Conservation (phyloP, 2,888 invertebrate species). For the Orthosia gothica region DNA sequence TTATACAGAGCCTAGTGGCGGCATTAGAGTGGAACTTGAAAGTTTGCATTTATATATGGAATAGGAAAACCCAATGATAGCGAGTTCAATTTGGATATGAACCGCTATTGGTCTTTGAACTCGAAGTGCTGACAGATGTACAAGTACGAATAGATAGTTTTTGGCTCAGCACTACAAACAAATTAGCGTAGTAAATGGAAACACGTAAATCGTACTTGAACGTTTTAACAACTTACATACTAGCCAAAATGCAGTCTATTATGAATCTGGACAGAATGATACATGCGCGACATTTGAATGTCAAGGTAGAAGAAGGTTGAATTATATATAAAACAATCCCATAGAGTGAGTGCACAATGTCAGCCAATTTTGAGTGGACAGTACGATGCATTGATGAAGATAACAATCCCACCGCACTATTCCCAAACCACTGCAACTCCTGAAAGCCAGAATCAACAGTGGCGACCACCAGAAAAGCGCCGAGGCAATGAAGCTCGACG, state of each 20-base stretch:
- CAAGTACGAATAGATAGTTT: background rate
- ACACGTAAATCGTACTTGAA: slow-evolving; percentile 15
- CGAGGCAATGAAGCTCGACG: no score
- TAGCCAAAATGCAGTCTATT: slow-evolving; percentile 16
- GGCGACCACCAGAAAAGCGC: no score
- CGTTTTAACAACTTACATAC: slow-evolving; percentile 37
- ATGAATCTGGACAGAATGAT: slow-evolving; percentile 11
- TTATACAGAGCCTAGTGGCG: background rate
- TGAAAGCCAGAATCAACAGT: no score
- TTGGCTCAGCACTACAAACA: slow-evolving; percentile 33
- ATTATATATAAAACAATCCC: slow-evolving; percentile 1
- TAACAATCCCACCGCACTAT: no score
- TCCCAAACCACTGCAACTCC: no score
- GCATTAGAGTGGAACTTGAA: background rate
- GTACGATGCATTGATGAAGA: background rate
- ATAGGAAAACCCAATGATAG: no score
- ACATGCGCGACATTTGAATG: slow-evolving; percentile 14
- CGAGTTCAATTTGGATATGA: background rate
- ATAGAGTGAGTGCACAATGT: background rate
- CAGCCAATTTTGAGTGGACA: background rate
- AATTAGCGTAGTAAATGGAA: slow-evolving; percentile 10
- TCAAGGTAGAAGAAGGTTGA: no score
- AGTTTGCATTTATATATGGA: no score
- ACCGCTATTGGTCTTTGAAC: slow-evolving; percentile 8
- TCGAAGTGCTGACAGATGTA: slow-evolving; percentile 7